A percentile compares a stretch with the other conserved stretches of the same genome.
Conservation (phyloP, 2,888 invertebrate species). For the Archips xylosteana region DNA sequence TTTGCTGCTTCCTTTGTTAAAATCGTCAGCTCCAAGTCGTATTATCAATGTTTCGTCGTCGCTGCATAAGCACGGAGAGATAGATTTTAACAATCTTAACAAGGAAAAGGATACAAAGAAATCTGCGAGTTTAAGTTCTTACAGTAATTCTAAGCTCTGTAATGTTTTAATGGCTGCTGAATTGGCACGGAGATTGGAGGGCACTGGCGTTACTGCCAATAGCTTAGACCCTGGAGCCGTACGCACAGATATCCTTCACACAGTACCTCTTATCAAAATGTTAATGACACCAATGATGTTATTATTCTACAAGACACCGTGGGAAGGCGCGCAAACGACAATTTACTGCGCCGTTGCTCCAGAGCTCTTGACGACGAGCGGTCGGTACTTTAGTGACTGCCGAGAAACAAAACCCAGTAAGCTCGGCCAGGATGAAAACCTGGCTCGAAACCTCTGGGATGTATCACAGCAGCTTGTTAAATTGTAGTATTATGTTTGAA, state of each 20-base stretch:
- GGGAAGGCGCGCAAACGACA: slow-evolving; percentile 60
- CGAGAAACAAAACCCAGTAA: slow-evolving; percentile 64
- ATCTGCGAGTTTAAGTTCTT: slow-evolving; percentile 42
- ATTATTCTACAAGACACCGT: slow-evolving; percentile 31
- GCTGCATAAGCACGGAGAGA: slow-evolving; percentile 54
- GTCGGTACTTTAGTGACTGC: slow-evolving; percentile 85
- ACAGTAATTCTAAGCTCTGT: slow-evolving; percentile 82
- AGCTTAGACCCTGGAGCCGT: slow-evolving; percentile 93
- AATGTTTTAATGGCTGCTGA: slow-evolving; percentile 88
- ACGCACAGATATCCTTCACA: slow-evolving; percentile 83
- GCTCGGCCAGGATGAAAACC: slow-evolving; percentile 68
- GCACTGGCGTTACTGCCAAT: slow-evolving; percentile 90
- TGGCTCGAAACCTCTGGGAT: slow-evolving; percentile 52
- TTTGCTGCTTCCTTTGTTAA: slow-evolving; percentile 80
- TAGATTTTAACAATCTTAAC: slow-evolving; percentile 62
- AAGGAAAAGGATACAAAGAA: slow-evolving; percentile 49
- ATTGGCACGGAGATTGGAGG: slow-evolving; percentile 88
- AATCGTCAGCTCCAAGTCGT: slow-evolving; percentile 70
- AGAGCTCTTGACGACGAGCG: slow-evolving; percentile 78
- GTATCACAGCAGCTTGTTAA: slow-evolving; percentile 22
- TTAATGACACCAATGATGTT: slow-evolving; percentile 9
- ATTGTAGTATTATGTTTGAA: slow-evolving; percentile 3
- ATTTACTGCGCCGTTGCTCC: slow-evolving; percentile 72
- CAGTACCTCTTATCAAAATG: slow-evolving; percentile 52
- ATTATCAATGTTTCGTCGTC: slow-evolving; percentile 70